Base-by-base conservation (phyloP, 1,140 invertebrate genomes). In the Andricus grossulariae region DNA sequence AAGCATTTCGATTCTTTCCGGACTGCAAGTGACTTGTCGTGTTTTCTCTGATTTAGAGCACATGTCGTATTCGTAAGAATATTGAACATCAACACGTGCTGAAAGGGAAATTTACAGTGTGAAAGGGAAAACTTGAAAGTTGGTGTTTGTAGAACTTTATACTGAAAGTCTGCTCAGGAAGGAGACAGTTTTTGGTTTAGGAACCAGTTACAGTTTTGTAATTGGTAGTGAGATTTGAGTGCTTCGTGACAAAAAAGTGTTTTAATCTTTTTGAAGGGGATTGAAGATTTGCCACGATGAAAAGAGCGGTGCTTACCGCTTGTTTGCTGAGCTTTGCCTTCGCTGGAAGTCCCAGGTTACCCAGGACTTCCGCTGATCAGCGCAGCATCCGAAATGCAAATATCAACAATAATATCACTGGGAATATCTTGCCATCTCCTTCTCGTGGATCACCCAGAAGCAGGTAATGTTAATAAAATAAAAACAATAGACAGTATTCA, bases 321-420 rank as follows among this genome's bases (percentile, higher is more conserved):
- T 90, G 88, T 80, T 73, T 90, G 72, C 77, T 90, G 81, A 86
- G 89, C 78, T 82, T 90, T 60, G 89, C 84, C 73, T 72, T 88
- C 25, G 88, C 88, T 55, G 89, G 89, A 74, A 90, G 89, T 87
- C 88, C 89, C 32, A 86, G 89, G 76, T 75, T 90, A 60, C 89
- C 89, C 18, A 86, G 89, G 74, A 90, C 89, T 79, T 90, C 89
- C 71, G 89, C 89, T 8, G 89, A 90, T 79, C 88, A 90, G 73
- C 87, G 89, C 72, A 88, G 88, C 76, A 89, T 85, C 12, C 86
- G 89, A 57, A 90, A 90, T 79, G 85, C 88, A 12, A 55, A 88
- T 70, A 32, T 82, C 4, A 87, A 76, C 78, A 82, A 82, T 71
- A 88, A 89, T 78, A 74, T 84, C 39, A 87, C 82, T 73, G 84